Evolutionary conservation across 92 coral and sea anemone species (phyloP).

Genomic region (Epizoanthus stellaris): DNA sequence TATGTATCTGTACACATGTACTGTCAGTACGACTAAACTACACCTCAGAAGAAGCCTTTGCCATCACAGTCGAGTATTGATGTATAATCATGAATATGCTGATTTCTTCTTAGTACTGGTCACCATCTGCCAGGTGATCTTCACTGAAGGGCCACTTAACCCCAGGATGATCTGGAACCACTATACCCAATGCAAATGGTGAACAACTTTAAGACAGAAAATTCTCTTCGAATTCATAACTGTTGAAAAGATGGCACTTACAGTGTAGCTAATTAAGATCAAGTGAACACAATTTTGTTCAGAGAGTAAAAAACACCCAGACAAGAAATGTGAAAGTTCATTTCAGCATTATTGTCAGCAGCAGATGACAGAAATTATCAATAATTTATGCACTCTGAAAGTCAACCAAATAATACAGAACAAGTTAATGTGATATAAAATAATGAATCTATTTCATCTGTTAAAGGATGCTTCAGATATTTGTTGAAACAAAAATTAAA

Average conservation of each 20-base stretch:
- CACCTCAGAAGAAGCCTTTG: slow-evolving; percentile 46
- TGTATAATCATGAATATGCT: no score
- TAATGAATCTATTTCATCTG: no score
- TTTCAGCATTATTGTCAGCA: slow-evolving; percentile 27
- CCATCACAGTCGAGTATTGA: background rate
- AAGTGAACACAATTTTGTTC: no score
- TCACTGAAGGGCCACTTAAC: no score
- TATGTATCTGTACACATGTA: background rate
- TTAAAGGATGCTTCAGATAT: no score
- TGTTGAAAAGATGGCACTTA: background rate
- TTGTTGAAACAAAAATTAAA: no score
- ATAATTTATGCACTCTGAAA: slow-evolving; percentile 7
- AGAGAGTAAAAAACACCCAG: slow-evolving; percentile 7
- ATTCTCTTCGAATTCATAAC: background rate
- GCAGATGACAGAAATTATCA: background rate
- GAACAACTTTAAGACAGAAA: background rate
- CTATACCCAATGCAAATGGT: no score
- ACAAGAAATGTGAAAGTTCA: background rate
- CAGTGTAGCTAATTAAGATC: no score
- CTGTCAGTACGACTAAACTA: background rate
- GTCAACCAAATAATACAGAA: background rate
- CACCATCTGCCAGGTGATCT: no score
- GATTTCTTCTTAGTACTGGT: no score
- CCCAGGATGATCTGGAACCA: no score
- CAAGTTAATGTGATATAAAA: no score